A percentile compares a stretch with the other conserved stretches of the same genome.
Evolutionary conservation across 2,888 invertebrate species (phyloP).

Genomic region (Lochmaea crataegi): DNA sequence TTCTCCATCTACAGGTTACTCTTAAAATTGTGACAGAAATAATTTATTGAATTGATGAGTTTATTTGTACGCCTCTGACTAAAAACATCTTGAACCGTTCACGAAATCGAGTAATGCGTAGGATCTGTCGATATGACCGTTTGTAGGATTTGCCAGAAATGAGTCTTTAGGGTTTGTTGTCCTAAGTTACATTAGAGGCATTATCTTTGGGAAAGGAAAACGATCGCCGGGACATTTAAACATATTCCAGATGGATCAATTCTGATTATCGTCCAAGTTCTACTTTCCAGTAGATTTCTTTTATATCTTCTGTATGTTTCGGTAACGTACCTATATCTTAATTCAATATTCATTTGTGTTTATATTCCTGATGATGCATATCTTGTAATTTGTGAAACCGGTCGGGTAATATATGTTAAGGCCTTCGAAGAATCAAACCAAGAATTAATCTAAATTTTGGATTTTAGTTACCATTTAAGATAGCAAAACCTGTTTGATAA

Average conservation of each 20-base stretch:
- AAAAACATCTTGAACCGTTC: slow-evolving; percentile 9
- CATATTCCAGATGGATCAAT: slow-evolving; percentile 8
- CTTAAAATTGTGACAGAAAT: no score
- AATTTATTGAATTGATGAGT: not conserved
- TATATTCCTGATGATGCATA: no score
- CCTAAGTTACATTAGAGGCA: slow-evolving; percentile 12
- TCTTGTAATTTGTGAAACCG: no score
- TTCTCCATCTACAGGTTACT: no score
- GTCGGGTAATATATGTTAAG: no score
- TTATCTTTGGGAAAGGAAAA: not conserved
- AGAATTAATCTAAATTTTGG: no score
- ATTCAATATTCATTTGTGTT: no score
- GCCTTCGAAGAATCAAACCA: no score
- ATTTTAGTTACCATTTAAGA: no score
- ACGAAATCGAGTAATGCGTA: slow-evolving; percentile 27
- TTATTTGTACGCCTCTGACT: slow-evolving; percentile 11
- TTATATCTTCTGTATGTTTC: not conserved
- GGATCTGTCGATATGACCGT: slow-evolving; percentile 28
- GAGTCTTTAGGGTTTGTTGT: slow-evolving; percentile 29
- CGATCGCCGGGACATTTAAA: not conserved
- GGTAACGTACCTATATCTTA: no score
- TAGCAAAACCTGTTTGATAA: no score
- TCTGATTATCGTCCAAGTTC: not conserved
- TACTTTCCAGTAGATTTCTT: not conserved
- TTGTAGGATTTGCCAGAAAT: slow-evolving; percentile 28